These are phyloP conservation scores for Sylvietta virens DNA, from an alignment of 2,113 vertebrate genomes.

Conservation along the genomic window DNA sequence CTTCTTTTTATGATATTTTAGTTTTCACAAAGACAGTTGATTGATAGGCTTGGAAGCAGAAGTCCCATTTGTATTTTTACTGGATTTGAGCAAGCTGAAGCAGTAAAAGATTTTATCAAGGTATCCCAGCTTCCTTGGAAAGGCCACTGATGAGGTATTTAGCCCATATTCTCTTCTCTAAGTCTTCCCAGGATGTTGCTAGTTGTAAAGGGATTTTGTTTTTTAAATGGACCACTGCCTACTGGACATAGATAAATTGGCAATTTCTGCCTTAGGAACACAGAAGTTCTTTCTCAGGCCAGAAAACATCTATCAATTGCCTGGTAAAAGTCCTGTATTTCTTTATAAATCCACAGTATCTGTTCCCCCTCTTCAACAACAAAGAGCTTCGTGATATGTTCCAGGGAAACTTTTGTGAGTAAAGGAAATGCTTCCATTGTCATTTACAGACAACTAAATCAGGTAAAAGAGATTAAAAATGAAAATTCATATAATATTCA, in stretches of 20 bases:
- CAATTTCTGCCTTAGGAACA: slow-evolving; percentile 37
- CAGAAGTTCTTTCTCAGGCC: not conserved
- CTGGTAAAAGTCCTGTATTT: not conserved
- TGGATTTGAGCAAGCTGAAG: not conserved
- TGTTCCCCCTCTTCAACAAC: not conserved
- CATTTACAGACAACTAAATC: not conserved
- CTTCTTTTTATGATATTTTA: not conserved
- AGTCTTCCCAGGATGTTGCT: not conserved
- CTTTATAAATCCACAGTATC: not conserved
- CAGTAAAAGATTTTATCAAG: not conserved
- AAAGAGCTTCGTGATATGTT: not conserved
- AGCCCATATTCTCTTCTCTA: not conserved
- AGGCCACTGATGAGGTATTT: not conserved
- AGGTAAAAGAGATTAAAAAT: not conserved
- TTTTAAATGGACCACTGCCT: slow-evolving; percentile 22
- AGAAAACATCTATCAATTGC: slow-evolving; percentile 29
- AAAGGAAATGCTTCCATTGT: not conserved
- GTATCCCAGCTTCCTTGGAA: not conserved
- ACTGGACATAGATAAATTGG: slow-evolving; percentile 41
- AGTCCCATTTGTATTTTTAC: not conserved
- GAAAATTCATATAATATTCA: not conserved
- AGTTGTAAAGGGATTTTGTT: slow-evolving; percentile 1
- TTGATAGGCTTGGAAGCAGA: not conserved
- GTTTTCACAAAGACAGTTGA: not conserved
- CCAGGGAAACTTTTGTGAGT: not conserved